Conservation (phyloP, 2,797 vertebrate species). For the Microctenopoma steveboyesi region DNA sequence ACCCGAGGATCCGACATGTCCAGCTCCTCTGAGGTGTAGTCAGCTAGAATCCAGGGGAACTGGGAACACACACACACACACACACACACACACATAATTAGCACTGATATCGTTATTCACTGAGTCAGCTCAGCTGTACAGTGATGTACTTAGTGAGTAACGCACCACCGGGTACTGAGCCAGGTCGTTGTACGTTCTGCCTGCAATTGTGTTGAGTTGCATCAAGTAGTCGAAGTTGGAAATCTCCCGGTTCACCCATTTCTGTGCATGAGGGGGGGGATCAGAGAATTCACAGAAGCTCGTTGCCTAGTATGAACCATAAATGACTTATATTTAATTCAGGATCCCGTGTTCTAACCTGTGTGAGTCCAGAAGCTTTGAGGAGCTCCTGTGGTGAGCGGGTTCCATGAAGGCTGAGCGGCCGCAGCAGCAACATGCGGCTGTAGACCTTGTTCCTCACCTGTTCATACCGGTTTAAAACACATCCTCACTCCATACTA, state of each 20-base stretch:
- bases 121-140: not conserved
- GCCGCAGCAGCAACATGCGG: slow-evolving; percentile 90
- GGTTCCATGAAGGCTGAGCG: slow-evolving; percentile 90
- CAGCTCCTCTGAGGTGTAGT: slow-evolving; percentile 95
- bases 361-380: slow-evolving; percentile 93
- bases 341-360: slow-evolving; percentile 80
- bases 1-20: slow-evolving; percentile 91
- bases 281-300: not conserved
- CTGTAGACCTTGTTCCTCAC: slow-evolving; percentile 94
- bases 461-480: slow-evolving; percentile 70
- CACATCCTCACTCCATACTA: not conserved
- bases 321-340: too few species aligned
- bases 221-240: slow-evolving; percentile 99
- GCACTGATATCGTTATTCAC: not conserved
- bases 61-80: slow-evolving; percentile 62
- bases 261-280: slow-evolving; percentile 77
- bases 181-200: slow-evolving; percentile 95
- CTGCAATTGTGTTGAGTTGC: slow-evolving; percentile 97
- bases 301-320: too few species aligned
- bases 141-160: not conserved
- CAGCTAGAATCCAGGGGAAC: slow-evolving; percentile 96
- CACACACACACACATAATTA: slow-evolving; percentile 8
- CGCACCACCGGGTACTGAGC: slow-evolving; percentile 97
- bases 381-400: slow-evolving; percentile 96
- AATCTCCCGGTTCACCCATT: slow-evolving; percentile 98